A percentile compares a stretch with the other conserved stretches of the same genome.
phyloP scores from a whole-genome alignment of 2,113 vertebrate species.

The Melanocharis versteri region DNA sequence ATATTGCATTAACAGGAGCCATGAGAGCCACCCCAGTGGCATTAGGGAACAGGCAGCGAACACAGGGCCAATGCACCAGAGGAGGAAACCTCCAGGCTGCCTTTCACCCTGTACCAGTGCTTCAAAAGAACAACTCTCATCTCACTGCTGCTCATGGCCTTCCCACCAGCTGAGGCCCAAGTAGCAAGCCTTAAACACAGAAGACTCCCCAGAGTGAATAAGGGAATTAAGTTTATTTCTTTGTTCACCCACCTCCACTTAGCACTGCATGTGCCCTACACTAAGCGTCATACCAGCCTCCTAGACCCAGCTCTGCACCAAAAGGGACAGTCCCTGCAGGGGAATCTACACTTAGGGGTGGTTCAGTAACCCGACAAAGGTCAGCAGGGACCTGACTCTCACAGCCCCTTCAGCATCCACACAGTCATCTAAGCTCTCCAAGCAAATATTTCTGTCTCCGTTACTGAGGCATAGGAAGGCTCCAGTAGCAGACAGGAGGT shows the following conservation, averaged over 20 bases:
- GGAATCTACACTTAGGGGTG: background rate
- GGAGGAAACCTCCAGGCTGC: fast-evolving
- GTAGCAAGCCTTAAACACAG: background rate
- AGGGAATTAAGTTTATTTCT: background rate
- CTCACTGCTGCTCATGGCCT: background rate
- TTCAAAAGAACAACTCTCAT: fast-evolving
- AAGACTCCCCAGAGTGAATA: background rate
- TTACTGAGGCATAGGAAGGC: background rate
- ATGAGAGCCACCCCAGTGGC: background rate
- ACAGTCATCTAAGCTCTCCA: background rate
- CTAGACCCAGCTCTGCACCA: background rate
- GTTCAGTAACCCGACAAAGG: background rate
- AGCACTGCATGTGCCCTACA: fast-evolving
- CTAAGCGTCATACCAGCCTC: background rate
- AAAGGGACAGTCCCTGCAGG: background rate
- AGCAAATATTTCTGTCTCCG: background rate
- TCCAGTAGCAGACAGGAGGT: background rate
- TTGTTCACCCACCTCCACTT: background rate
- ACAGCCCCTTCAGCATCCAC: background rate
- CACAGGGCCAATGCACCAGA: background rate
- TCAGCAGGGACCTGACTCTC: background rate
- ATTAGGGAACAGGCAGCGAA: background rate
- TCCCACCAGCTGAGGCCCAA: background rate
- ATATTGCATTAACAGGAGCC: background rate
- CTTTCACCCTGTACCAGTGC: background rate